phyloP scores from a whole-genome alignment of 2,113 vertebrate species.

The Pelecanoides urinatrix region DNA sequence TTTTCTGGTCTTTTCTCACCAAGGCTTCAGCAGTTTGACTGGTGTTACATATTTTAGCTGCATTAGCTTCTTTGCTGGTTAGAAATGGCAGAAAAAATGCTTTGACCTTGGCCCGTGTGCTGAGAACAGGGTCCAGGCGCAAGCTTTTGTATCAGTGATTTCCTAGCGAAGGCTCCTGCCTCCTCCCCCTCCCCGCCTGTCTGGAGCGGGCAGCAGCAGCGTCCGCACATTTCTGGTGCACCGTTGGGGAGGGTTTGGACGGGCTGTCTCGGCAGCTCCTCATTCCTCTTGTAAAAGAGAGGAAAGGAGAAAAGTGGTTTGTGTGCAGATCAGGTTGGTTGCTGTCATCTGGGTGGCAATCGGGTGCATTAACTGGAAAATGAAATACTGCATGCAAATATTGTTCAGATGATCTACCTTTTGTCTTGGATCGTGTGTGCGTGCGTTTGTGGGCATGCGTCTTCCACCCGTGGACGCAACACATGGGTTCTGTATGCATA shows the following conservation, averaged over 20 bases:
- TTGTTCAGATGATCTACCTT: not conserved
- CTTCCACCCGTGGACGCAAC: not conserved
- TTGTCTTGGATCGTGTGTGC: not conserved
- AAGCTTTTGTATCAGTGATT: constrained; percentile 44
- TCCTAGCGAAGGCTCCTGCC: not conserved
- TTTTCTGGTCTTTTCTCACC: not conserved
- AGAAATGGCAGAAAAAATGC: constrained; percentile 29
- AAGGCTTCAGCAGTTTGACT: not conserved
- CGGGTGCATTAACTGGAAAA: not conserved
- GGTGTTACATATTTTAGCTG: constrained; percentile 13
- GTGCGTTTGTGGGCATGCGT: not conserved
- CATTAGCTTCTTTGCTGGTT: not conserved
- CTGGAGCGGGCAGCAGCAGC: not conserved
- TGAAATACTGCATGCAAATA: not conserved
- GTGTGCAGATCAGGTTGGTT: not conserved
- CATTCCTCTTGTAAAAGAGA: not conserved
- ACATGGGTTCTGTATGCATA: accelerated
- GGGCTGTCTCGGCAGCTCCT: not conserved
- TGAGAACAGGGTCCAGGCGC: constrained; percentile 24
- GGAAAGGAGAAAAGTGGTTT: not conserved
- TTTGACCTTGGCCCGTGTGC: constrained; percentile 59
- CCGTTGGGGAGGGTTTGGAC: accelerated
- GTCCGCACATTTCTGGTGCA: accelerated
- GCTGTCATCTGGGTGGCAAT: not conserved
- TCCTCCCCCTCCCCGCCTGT: not conserved